Base-by-base conservation (phyloP, 2,888 invertebrate species). In the Ptychoptera albimana region DNA sequence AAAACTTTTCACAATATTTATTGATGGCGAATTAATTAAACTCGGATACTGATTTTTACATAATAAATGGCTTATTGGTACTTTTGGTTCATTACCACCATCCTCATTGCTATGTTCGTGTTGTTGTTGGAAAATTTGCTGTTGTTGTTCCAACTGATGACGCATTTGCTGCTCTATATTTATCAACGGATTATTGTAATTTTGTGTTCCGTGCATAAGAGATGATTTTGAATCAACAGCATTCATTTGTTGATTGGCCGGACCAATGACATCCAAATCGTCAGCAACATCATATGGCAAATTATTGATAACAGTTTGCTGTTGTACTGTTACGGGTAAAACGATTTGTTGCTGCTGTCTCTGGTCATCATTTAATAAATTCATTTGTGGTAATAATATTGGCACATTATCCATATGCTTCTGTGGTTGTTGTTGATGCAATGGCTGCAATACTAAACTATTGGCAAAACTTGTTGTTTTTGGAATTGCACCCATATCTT, bases 1-100 rank as follows among this genome's bases (percentile, higher is more conserved):
- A 52, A 60, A 66, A 48, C 66, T 66, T 46, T 62, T 60, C 11
- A 60, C 60, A 53, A 63, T 63, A 31, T 61, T 54, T 30, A 57
- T 43, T 43, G 57, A 53, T 4, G 64, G 61, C 12, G 38, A 44
- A 29, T 38, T 47, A 8, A 53, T 52, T 23, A 61, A 49, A 43
- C 64, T 60, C 13, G 63, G 61, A 52, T 63, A 64, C 37, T 59
- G 57, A 53, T 58, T 60, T 13, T 55, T 57, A 11, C 54, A 52
- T 47, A 60, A 39, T 35, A 57, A 47, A 51, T 63, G 61, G 47
- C 60, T 61, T 6, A 60, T 56, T 50, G 64, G 63, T 48, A 62
- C 57, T 54, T 42, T 55, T 55, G 51, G 47, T 51, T 41, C 43
- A 30, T 32, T 31, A 15, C 30, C 16, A 13, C 36, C 42, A 31